Conservation (phyloP, 2,888 invertebrate genomes). For the Galerucella pusilla region DNA sequence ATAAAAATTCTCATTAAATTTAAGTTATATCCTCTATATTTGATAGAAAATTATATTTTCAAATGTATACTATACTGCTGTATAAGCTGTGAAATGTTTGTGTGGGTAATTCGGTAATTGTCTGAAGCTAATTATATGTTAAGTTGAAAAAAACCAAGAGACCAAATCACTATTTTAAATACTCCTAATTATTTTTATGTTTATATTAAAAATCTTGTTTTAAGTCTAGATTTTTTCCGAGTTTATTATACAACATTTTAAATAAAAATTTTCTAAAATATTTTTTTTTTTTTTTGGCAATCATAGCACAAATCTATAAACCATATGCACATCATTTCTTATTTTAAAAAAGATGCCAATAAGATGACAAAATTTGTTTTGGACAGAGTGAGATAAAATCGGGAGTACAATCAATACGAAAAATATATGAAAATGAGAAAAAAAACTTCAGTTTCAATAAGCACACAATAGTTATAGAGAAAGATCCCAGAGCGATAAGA, state of each 20-base stretch:
- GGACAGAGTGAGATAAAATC: no score
- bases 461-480: no score
- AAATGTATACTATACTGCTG: neutral
- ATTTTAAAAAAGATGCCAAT: no score
- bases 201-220: neutral
- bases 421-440: no score
- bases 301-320: no score
- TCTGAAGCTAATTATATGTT: neutral
- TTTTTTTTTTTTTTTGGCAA: no score
- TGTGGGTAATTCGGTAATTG: neutral
- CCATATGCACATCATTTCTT: no score
- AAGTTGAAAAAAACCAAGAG: neutral
- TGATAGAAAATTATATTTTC: neutral
- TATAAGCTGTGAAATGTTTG: neutral
- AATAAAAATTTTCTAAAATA: neutral
- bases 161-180: neutral
- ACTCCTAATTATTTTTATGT: neutral
- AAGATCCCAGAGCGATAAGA: no score
- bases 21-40: neutral
- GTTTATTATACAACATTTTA: neutral
- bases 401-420: no score
- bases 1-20: slow-evolving; percentile 43
- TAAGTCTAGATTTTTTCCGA: neutral
- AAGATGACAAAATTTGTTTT: no score
- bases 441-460: no score